These are phyloP conservation scores for Thermophis baileyi DNA, from an alignment of 2,113 vertebrate genomes.

Conservation along the genomic window DNA sequence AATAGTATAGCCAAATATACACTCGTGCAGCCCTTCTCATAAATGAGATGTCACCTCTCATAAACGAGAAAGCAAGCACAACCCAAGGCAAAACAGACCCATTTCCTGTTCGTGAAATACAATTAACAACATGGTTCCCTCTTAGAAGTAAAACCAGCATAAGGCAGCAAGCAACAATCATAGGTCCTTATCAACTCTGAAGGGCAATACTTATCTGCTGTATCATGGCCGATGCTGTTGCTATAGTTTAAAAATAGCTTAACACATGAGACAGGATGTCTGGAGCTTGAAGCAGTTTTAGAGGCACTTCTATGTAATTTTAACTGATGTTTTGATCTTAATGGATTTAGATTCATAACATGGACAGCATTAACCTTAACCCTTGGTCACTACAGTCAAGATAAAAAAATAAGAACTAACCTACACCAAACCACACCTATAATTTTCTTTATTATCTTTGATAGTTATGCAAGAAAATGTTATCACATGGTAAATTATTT, in stretches of 20 bases:
- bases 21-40: not conserved
- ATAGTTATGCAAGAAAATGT: conserved; percentile 15
- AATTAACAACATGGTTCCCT: not conserved
- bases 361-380: conserved; percentile 15
- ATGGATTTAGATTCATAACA: conserved; percentile 31
- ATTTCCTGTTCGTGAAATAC: not conserved
- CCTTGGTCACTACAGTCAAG: conserved; percentile 25
- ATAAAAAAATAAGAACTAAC: conserved; percentile 18
- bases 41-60: not conserved
- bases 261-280: conserved; percentile 36
- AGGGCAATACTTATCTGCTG: not conserved
- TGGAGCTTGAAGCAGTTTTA: conserved; percentile 40
- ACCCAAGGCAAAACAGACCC: not conserved
- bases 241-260: conserved; percentile 25
- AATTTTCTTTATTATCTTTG: conserved; percentile 8
- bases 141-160: not conserved
- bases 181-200: not conserved
- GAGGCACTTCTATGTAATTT: conserved; percentile 26
- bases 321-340: conserved; percentile 26
- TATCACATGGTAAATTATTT: not conserved
- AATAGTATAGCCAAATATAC: not conserved
- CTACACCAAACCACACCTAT: not conserved
- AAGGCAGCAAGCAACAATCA: not conserved
- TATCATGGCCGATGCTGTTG: conserved; percentile 35
- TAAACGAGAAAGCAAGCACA: not conserved